Percentiles rank a stretch among this genome's conserved stretches.
Conservation (phyloP, 2,797 vertebrate genomes). For the Pipistrellus pipistrellus region DNA sequence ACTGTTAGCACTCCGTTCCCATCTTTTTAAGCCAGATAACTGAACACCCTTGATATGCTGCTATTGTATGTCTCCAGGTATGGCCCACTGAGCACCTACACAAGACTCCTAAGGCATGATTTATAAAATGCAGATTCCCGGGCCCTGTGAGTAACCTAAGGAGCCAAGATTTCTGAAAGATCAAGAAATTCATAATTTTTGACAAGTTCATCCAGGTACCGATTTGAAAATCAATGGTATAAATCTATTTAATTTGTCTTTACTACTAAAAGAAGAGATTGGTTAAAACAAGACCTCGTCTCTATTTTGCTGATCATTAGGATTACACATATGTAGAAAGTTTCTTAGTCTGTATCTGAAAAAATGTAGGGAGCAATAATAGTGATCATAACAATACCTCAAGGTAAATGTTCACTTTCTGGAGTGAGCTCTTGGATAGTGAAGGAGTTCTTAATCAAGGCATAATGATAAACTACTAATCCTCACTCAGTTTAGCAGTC, state of each 20-base stretch:
- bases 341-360: constrained; percentile 13
- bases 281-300: constrained; percentile 17
- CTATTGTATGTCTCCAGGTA: neutral
- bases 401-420: constrained; percentile 54
- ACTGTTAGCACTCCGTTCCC: neutral
- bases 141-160: neutral
- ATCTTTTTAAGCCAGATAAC: neutral
- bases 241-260: constrained; percentile 23
- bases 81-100: neutral
- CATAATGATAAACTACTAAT: constrained; percentile 65
- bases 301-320: constrained; percentile 44
- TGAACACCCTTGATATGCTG: neutral
- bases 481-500: constrained; percentile 58
- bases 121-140: neutral
- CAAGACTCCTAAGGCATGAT: neutral
- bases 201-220: neutral
- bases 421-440: neutral
- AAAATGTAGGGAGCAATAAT: neutral
- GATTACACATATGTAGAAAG: neutral
- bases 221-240: constrained; percentile 9
- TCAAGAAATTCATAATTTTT: neutral
- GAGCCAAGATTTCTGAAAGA: constrained; percentile 48
- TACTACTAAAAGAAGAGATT: constrained; percentile 46
- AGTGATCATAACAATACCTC: neutral
- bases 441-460: constrained; percentile 23